A percentile compares a stretch with the other conserved stretches of the same genome.
Conservation (phyloP, 2,888 invertebrate genomes). For the Dyspetes luteomarginatus region DNA sequence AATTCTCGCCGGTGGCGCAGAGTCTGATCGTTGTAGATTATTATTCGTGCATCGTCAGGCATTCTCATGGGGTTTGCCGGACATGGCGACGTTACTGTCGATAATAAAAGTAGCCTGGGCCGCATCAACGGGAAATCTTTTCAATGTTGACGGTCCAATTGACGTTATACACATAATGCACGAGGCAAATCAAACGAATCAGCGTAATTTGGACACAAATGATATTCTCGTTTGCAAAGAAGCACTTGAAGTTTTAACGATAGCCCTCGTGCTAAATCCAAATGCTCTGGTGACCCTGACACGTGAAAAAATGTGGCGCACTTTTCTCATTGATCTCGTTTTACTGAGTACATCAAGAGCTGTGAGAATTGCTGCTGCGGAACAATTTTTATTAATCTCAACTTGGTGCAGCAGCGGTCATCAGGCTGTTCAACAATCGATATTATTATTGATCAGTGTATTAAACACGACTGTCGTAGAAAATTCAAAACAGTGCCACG, state of each 20-base stretch:
- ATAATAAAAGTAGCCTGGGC: slow-evolving; percentile 92
- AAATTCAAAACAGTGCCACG: slow-evolving; percentile 90
- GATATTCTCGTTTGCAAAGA: slow-evolving; percentile 93
- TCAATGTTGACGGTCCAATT: slow-evolving; percentile 85
- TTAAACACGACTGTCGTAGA: slow-evolving; percentile 87
- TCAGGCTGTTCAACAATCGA: slow-evolving; percentile 87
- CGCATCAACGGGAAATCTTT: slow-evolving; percentile 88
- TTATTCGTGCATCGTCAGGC: slow-evolving; percentile 84
- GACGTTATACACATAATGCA: slow-evolving; percentile 88
- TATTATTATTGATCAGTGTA: slow-evolving; percentile 88
- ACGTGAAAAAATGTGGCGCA: slow-evolving; percentile 93
- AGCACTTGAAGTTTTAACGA: slow-evolving; percentile 95
- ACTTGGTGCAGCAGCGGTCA: slow-evolving; percentile 90
- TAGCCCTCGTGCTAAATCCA: slow-evolving; percentile 95
- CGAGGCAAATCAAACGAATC: slow-evolving; percentile 85
- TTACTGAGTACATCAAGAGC: slow-evolving; percentile 91
- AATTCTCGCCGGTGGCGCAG: slow-evolving; percentile 84
- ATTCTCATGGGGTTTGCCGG: slow-evolving; percentile 89
- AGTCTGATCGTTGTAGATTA: slow-evolving; percentile 84
- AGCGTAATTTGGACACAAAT: slow-evolving; percentile 86
- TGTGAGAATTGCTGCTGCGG: slow-evolving; percentile 91
- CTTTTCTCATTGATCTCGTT: slow-evolving; percentile 94
- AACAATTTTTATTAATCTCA: slow-evolving; percentile 93
- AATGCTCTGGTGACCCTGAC: slow-evolving; percentile 92
- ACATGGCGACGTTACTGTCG: slow-evolving; percentile 89